Evolutionary conservation across 1,140 invertebrate genomes (phyloP), one percentile per base, ranked within the genome.

Genomic region (Monochamus saltuarius): DNA sequence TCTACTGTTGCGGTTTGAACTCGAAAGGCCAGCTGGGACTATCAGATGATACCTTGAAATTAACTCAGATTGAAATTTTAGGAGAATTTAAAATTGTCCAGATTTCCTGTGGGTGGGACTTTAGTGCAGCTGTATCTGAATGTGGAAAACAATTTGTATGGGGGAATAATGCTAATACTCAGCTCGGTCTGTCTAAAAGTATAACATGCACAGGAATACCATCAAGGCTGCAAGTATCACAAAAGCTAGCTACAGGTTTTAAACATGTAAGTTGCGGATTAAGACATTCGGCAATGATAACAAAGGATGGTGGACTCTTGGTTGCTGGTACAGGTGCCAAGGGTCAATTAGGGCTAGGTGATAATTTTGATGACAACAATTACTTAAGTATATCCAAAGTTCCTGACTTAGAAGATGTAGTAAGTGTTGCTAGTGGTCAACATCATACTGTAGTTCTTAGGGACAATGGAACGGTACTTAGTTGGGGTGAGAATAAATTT

Each of bases 1-100:
- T 95, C 8, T 94, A 87, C 72, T 82, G 87, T 37, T 95, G 92
- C 81, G 94, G 94, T 4, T 93, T 89, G 88, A 96, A 95, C 78
- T 84, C 85, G 67, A 88, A 85, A 73, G 87, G 88, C 1, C 92
- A 95, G 76, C 70, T 91, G 14, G 92, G 89, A 13, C 74, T 84
- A 16, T 77, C 79, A 7, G 72, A 69, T 76, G 82, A 75, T 62
- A 82, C 71, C n/a, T 69, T 75, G 69, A 83, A 65, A 55, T 85
- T 80, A 73, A 77, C 80, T 60, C 79, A 80, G 64, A 78, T 82
- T 51, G 84, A 80, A 76, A 75, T 76, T 42, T 70, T 83, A 35
- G 79, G 79, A 72, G 79, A 81, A 65, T 78, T 83, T 56, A 79
- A 77, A 63, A 83, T 88, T 64, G 79, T 77, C 42, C 77, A 81